Base-by-base conservation (phyloP, 2,888 invertebrate genomes). In the Chromoteleia sp. region DNA sequence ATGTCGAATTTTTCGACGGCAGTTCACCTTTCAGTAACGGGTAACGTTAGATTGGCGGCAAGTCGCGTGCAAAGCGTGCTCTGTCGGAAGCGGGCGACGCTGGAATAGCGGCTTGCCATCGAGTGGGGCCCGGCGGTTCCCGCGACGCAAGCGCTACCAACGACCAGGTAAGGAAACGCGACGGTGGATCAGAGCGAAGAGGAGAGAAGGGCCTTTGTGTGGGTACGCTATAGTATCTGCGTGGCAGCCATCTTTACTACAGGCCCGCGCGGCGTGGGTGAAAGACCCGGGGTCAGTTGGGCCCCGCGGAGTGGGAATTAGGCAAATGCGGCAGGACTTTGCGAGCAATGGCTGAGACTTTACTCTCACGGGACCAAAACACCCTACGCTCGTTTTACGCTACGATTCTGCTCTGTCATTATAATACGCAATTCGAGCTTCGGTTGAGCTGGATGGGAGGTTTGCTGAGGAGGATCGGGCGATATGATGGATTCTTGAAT, bases 181-280 rank as follows among this genome's bases (percentile, higher is more conserved):
- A 15, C 2, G 5, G 45, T 48, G n/a, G 17, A n/a, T 25, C 25
- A 2, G 25, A 25, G 25, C 25, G 52, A 61, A 6, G 54, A 43
- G 21, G 58, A 43, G 54, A 68, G 75, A 71, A 59, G 59, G 73
- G 58, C 43, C 70, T 71, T 83, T 79, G 83, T 77, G 74, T 76
- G 74, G 83, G 58, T 85, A 86, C 48, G 7, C 84, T 86, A 85
- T 82, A 85, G 86, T 87, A 76, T 81, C 83, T 78, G 77, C 83
- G 81, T 65, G 83, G 82, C 86, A 83, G 88, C 88, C 89, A 89
- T 90, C 86, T 90, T 91, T 90, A 90, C 90, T 90, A 90, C 88
- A 87, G 65, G 82, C 50, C 61, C 68, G 79, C 61, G 43, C 81
- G 65, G 88, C 89, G 90, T 89, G 90, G 89, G 90, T 89, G 89